Evolutionary conservation across 2,113 vertebrate genomes (phyloP).

Genomic region (Rhinopomastus cyanomelas): DNA sequence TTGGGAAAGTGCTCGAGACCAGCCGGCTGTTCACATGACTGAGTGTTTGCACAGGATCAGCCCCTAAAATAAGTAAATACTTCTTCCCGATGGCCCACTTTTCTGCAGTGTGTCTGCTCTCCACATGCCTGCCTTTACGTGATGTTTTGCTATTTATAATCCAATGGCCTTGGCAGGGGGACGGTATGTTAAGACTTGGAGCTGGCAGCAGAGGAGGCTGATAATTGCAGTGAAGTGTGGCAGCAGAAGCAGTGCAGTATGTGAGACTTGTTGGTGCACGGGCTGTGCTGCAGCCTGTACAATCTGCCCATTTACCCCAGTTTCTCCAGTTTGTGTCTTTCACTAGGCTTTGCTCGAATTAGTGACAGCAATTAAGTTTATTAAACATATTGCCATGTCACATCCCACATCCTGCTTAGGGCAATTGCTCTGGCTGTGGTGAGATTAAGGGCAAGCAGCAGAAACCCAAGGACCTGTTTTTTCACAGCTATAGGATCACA

Average conservation of each 20-base stretch:
- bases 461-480: not conserved
- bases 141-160: conserved; percentile 62
- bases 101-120: conserved; percentile 40
- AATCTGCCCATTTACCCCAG: not conserved
- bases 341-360: conserved; percentile 19
- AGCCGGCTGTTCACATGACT: conserved; percentile 22
- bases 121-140: conserved; percentile 53
- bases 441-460: not conserved
- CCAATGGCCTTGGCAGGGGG: conserved; percentile 50
- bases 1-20: not conserved
- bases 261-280: not conserved
- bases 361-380: conserved; percentile 49
- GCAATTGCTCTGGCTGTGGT: not conserved
- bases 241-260: conserved; percentile 16
- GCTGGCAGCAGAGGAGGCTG: conserved; percentile 53
- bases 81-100: conserved; percentile 45
- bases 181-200: conserved; percentile 28
- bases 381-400: conserved; percentile 40
- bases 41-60: conserved; percentile 45
- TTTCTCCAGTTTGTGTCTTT: conserved; percentile 11
- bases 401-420: conserved; percentile 16
- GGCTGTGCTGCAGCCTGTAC: not conserved
- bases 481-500: not conserved
- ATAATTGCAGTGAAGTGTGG: conserved; percentile 50
- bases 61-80: conserved; percentile 48